Base-by-base conservation (phyloP, 2,888 invertebrate genomes). In the Mythimna albipuncta region DNA sequence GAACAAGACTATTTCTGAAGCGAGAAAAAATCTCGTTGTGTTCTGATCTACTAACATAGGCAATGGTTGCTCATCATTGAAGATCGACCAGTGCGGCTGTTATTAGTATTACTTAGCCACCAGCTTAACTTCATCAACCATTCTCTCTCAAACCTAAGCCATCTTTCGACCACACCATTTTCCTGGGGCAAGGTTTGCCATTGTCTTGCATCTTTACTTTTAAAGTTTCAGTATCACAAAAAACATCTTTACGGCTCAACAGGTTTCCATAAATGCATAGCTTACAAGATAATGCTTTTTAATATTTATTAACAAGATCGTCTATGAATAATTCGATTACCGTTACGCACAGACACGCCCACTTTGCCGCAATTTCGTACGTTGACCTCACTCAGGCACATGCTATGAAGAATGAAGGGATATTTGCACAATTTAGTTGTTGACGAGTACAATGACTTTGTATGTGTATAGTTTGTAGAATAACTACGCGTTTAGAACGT, bases 321-420 rank as follows among this genome's bases (percentile, higher is more conserved):
- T 79, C 82, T 77, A 80, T 84, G 82, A 82, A 82, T 82, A 82
- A 83, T 79, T 73, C 61, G 71, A 75, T 57, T 70, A 87, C 89
- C 85, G 84, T 85, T 88, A 88, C 72, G 63, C 57, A 73, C 69
- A 70, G 69, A 58, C 82, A 82, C 83, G 84, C 85, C 87, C 78
- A 85, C 87, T 88, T 82, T 72, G 77, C 75, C 16, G 86, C 83
- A 44, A 82, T 89, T 88, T 89, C 83, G 91, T 77, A 62, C 89
- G 72, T 86, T 89, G 89, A 90, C 89, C 90, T 78, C 75, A 52
- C 41, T 38, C 61, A n/a, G 61, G 63, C 59, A 73, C 68, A 59
- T 67, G 63, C 57, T 68, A 47, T 41, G 47, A 69, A 77, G 66
- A 72, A 61, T 61, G 38, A 65, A 81, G 64, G 81, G 67, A 71